These are phyloP conservation scores for Chymomyza fuscimana DNA, from an alignment of 2,888 invertebrate species.

Conservation along the genomic window DNA sequence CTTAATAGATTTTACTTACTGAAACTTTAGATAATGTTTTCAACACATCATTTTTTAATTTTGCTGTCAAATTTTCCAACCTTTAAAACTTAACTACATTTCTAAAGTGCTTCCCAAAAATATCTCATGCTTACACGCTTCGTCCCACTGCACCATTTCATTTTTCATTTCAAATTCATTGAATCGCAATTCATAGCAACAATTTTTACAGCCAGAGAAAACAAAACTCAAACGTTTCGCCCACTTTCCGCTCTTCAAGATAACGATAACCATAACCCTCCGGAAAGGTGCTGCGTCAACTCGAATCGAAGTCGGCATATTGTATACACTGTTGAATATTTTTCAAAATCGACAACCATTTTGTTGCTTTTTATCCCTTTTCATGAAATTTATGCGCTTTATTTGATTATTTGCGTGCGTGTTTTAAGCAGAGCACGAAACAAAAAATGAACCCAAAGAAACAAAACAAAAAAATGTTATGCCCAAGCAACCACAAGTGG, in stretches of 20 bases:
- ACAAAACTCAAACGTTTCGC: neutral
- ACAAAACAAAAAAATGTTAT: slow-evolving; percentile 55
- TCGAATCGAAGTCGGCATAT: slow-evolving; percentile 25
- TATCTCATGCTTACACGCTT: neutral
- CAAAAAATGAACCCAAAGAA: slow-evolving; percentile 29
- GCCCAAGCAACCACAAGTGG: slow-evolving; percentile 67
- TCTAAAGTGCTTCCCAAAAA: too few relatives aligned
- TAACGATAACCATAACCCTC: slow-evolving; percentile 24
- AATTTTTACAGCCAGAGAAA: slow-evolving; percentile 38
- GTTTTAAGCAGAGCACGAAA: slow-evolving; percentile 27
- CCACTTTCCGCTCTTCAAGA: neutral
- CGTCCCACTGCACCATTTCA: slow-evolving; percentile 34
- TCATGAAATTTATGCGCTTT: slow-evolving; percentile 70
- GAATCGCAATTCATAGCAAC: slow-evolving; percentile 49
- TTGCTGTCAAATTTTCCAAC: too few relatives aligned
- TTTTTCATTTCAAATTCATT: slow-evolving; percentile 49
- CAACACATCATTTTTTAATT: too few relatives aligned
- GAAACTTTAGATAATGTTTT: too few relatives aligned
- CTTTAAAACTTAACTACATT: too few relatives aligned
- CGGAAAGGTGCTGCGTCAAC: slow-evolving; percentile 50
- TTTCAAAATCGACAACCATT: slow-evolving; percentile 62
- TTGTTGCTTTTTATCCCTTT: slow-evolving; percentile 61
- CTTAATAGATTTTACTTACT: too few relatives aligned
- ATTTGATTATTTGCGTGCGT: slow-evolving; percentile 70
- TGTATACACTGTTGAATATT: slow-evolving; percentile 22